Evolutionary conservation across 2,797 vertebrate species (phyloP).

Genomic region (Sarcophilus harrisii): DNA sequence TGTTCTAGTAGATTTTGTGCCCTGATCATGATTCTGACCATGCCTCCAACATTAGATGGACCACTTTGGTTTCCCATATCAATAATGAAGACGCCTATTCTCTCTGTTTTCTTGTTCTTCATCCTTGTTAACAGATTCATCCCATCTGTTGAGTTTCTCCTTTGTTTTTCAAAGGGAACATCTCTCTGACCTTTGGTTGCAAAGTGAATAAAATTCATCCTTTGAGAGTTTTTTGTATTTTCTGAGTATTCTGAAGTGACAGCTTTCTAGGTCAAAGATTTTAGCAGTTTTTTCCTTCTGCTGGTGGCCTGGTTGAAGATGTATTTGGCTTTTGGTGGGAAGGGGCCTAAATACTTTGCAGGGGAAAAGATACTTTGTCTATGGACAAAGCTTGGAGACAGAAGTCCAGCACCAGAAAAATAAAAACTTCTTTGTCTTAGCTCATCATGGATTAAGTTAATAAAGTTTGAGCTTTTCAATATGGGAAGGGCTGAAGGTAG

Average conservation of each 20-base stretch:
- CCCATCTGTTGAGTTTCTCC: not conserved
- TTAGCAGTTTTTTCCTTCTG: not conserved
- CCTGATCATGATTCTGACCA: not conserved
- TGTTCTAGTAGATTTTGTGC: not conserved
- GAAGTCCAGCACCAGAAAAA: not conserved
- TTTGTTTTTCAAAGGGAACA: not conserved
- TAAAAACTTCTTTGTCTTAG: not conserved
- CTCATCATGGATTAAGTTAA: not conserved
- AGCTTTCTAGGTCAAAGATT: not conserved
- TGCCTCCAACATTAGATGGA: not conserved
- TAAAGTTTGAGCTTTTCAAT: not conserved
- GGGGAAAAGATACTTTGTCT: not conserved
- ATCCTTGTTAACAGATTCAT: not conserved
- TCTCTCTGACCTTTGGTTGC: not conserved
- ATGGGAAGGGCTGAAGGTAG: not conserved
- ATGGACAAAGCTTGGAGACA: not conserved
- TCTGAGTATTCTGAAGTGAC: not conserved
- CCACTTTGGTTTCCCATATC: not conserved
- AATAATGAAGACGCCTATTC: not conserved
- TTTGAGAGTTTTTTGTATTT: not conserved
- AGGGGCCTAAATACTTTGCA: not conserved
- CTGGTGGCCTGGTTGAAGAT: not conserved
- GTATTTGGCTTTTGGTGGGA: not conserved
- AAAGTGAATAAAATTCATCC: not conserved
- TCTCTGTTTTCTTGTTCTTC: not conserved